Percentiles rank a stretch among this genome's conserved stretches.
Conservation (phyloP, 2,797 vertebrate species). For the Myotis pilosus region DNA sequence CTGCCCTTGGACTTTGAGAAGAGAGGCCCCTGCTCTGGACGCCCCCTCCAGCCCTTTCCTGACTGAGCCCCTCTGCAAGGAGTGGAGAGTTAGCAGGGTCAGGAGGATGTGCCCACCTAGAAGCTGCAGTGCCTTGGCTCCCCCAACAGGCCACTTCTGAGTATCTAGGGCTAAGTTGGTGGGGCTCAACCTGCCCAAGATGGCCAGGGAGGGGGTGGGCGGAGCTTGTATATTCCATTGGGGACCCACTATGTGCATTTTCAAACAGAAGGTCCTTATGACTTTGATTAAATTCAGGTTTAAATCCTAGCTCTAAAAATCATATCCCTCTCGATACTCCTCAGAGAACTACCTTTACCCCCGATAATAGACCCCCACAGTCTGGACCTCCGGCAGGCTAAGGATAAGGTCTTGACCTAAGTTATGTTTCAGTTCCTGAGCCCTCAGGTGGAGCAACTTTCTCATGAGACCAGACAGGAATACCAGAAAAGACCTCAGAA, state of each 20-base stretch:
- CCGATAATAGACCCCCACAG: background rate
- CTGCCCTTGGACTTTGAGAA: background rate
- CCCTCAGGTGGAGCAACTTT: background rate
- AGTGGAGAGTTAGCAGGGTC: background rate
- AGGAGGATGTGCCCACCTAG: background rate
- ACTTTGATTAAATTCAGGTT: background rate
- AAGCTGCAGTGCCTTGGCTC: rapidly evolving
- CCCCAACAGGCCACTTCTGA: background rate
- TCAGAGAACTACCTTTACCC: background rate
- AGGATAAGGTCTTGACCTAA: background rate
- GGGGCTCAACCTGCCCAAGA: background rate
- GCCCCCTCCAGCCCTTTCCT: background rate
- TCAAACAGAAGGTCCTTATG: background rate
- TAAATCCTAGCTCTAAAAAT: background rate
- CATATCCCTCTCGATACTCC: background rate
- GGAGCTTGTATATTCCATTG: background rate
- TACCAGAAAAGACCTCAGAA: background rate
- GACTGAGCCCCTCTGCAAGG: background rate
- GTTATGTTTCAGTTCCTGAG: background rate
- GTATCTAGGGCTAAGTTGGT: background rate
- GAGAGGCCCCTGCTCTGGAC: background rate
- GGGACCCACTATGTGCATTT: background rate
- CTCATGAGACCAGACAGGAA: background rate
- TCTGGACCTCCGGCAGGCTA: background rate
- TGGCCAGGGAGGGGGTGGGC: background rate